Evolutionary conservation across 2,113 vertebrate species (phyloP).

Genomic region (Zapornia atra): DNA sequence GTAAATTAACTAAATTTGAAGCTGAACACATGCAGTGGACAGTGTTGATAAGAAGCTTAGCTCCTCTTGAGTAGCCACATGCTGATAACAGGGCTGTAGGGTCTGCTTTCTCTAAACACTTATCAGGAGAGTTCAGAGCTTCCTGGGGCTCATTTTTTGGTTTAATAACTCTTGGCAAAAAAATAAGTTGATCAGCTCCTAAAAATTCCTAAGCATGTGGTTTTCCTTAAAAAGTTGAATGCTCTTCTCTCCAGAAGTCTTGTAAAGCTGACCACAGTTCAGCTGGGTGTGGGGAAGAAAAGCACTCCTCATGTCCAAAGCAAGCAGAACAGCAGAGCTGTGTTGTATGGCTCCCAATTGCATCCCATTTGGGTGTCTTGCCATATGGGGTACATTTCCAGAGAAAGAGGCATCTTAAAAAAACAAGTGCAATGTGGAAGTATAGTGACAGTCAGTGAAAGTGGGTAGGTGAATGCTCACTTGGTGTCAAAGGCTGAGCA

Average conservation of each 20-base stretch:
- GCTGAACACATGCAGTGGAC: neutral
- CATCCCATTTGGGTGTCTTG: neutral
- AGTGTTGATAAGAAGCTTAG: neutral
- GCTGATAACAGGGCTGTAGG: neutral
- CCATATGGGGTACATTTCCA: neutral
- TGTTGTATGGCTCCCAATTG: neutral
- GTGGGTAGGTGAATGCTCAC: neutral
- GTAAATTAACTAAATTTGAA: neutral
- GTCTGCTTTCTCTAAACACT: neutral
- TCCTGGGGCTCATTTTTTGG: neutral
- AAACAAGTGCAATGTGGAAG: neutral
- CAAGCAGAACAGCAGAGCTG: neutral
- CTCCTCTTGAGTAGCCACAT: neutral
- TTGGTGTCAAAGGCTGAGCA: neutral
- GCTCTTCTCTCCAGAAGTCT: neutral
- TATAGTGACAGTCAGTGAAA: neutral
- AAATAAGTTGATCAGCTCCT: neutral
- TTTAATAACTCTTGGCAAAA: neutral
- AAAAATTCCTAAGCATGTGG: neutral
- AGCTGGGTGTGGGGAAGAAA: neutral
- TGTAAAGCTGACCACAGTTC: neutral
- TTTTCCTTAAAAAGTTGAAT: neutral
- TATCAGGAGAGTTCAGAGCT: neutral
- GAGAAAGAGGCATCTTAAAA: neutral
- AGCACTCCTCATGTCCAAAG: rapidly evolving